Evolutionary conservation across 2,888 invertebrate species (phyloP).

Genomic region (Caenorhabditis virilis): DNA sequence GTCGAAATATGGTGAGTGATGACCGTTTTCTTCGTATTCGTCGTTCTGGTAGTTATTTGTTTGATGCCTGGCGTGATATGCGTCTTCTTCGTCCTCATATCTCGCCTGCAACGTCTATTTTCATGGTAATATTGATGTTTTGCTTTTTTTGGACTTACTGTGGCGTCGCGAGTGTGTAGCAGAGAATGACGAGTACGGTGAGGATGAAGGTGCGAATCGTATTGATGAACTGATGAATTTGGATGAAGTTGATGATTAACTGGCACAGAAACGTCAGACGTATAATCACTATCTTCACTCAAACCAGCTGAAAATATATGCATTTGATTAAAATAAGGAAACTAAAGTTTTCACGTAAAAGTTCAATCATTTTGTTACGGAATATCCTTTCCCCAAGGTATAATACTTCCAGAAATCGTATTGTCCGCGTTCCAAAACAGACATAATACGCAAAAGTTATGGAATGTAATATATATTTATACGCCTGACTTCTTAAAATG

Average conservation of each 20-base stretch:
- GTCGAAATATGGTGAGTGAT: slow-evolving; percentile 20
- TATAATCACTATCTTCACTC: slow-evolving; percentile 95
- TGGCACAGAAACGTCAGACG: slow-evolving; percentile 92
- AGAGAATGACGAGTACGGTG: slow-evolving; percentile 39
- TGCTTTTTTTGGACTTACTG: slow-evolving; percentile 20
- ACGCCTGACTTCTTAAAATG: too few species aligned
- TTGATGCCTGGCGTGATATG: slow-evolving; percentile 44
- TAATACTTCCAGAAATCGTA: too few species aligned
- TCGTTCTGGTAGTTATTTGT: slow-evolving; percentile 16
- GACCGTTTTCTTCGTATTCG: slow-evolving; percentile 12
- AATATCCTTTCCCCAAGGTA: too few species aligned
- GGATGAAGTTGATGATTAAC: slow-evolving; percentile 74
- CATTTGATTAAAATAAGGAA: too few species aligned
- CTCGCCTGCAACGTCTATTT: slow-evolving; percentile 61
- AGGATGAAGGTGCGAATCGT: slow-evolving; percentile 68
- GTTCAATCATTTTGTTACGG: slow-evolving; percentile 1
- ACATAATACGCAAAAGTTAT: too few species aligned
- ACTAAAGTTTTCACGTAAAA: too few species aligned
- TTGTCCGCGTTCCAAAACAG: too few species aligned
- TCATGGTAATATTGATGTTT: too few species aligned
- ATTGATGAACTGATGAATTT: slow-evolving; percentile 88
- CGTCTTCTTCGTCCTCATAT: slow-evolving; percentile 62
- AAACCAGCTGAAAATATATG: slow-evolving; percentile 85
- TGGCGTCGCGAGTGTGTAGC: slow-evolving; percentile 29
- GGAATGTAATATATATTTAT: too few species aligned